Evolutionary conservation across 2,797 vertebrate species (phyloP), one percentile per base, ranked within the genome.

Genomic region (Notoglanidium macrostoma): DNA sequence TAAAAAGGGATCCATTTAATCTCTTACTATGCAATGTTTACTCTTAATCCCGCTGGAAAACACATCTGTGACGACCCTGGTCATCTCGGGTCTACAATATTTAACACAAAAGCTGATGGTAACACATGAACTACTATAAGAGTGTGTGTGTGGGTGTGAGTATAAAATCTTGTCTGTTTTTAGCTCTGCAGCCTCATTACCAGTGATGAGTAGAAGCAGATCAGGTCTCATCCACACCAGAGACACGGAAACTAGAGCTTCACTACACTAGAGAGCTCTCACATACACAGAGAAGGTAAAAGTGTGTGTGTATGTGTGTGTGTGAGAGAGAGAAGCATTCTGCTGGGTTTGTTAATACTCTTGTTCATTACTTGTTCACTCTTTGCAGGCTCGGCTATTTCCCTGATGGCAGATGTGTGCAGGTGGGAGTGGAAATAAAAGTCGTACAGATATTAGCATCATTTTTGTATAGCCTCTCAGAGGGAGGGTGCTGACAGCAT

Each of bases 121-220:
- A 57, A 19, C 55, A 57, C 17, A 19, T 15, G 19, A 57, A 29
- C 21, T 5, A n/a, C 49, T 51, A 51, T 14, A 15, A 55, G 35
- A 57, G 73, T 44, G 40, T 55, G 44, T 55, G 35, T 83, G 55
- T 46, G 68, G 84, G 23, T 73, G 9, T 65, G 21, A 10, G 59
- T 49, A 59, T 70, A 7, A 49, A 80, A 61, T 61, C 32, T 26
- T 29, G 29, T 35, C 91, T 91, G 90, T 92, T 94, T 93, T 94
- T 93, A 93, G 92, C 87, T 88, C 89, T 86, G 57, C 90, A 89
- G 91, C 92, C 90, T 94, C 92, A 92, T 94, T 94, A 94, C 91
- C 49, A 78, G 63, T 81, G 90, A 72, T 90, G 88, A 91, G 91
- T 70, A 89, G 90, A 91, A 90, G 92, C 92, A 90, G 68, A 77